Base-by-base conservation (phyloP, 2,888 invertebrate species). In the Gnatocerus cornutus region DNA sequence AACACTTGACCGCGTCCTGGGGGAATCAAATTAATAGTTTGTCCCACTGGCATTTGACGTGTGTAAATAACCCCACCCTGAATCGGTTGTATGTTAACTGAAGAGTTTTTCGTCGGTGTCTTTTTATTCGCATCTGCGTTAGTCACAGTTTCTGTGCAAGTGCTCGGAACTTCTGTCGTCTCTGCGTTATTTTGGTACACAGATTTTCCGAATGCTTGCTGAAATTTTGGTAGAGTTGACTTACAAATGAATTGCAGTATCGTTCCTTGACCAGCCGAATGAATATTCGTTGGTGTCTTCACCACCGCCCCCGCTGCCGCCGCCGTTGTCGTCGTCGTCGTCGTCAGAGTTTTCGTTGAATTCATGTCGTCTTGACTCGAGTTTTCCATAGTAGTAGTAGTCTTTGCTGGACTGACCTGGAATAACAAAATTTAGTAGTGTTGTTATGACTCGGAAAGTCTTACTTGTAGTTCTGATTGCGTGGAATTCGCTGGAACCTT, bases 191-290 rank as follows among this genome's bases (percentile, higher is more conserved):
- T 81, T 73, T 84, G 89, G 79, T 87, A 92, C 46, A 91, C 90
- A 48, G 91, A 89, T 83, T 92, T 92, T 0, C 93, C 92, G 81
- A 93, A 93, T 0, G 92, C 93, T 84, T 93, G 93, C 79, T 92
- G 92, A 80, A 93, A 93, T 83, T 93, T 93, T 1, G 93, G 93
- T 68, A 93, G 74, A 6, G 82, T 84, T 39, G 90, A 89, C 82
- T 90, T 90, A 78, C 90, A 90, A 46, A 90, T 88, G 78, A 90
- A 89, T 76, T 90, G 90, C 21, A 90, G 87, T 67, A 85, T 84
- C 16, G 84, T 83, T 71, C 83, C 81, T 50, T 78, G 78, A 63
- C 80, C 80, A n/a, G 79, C 72, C 1, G 75, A 68, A 46, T 79
- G 53, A 3, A 78, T 69, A 12, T 80, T 74, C 41, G 65, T 73